Evolutionary conservation across 2,888 invertebrate genomes (phyloP), one percentile per base, ranked within the genome.

Genomic region (Unio pictorum): DNA sequence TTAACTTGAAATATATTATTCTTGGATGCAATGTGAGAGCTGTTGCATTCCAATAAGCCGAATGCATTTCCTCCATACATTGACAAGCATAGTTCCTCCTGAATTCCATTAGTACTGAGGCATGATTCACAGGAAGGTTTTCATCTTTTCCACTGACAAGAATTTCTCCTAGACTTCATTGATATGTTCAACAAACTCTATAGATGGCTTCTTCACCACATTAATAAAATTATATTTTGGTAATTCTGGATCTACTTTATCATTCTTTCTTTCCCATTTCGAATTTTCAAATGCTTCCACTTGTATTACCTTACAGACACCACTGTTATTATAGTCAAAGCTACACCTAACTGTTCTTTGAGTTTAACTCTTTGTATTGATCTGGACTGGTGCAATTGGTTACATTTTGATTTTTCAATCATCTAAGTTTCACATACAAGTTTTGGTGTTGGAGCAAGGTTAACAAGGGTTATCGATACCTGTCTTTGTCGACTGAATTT

Each of bases 191-290:
- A n/a, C 62, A 58, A 73, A 76, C 71, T 60, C 65, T 45, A 64
- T 75, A 81, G 85, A 73, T 75, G 86, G 71, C 81, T 84, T 30
- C 74, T 74, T 23, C 89, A 91, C 17, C 89, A 89, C 69, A 89
- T 89, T 28, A 87, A 90, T 26, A 82, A 89, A 73, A 8, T 73
- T 68, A 18, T 26, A 58, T 55, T 71, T 71, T 17, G 64, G 28
- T 17, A 67, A 18, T 64, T 74, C 71, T 23, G 55, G 26, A 55
- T 74, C 74, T 8, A 73, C 69, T 11, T 61, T 55, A 64, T 68
- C 71, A 73, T 71, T 17, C 69, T 28, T 55, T 77, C 71, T 59
- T 75, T 77, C 2, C 77, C 73, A 69, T 76, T 62, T 15, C 45
- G 68, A 54, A 74, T 65, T 64, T 74, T 74, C 11, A 66, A 55